Evolutionary conservation across 2,113 vertebrate species (phyloP), one percentile per base, ranked within the genome.

Genomic region (Puma concolor): DNA sequence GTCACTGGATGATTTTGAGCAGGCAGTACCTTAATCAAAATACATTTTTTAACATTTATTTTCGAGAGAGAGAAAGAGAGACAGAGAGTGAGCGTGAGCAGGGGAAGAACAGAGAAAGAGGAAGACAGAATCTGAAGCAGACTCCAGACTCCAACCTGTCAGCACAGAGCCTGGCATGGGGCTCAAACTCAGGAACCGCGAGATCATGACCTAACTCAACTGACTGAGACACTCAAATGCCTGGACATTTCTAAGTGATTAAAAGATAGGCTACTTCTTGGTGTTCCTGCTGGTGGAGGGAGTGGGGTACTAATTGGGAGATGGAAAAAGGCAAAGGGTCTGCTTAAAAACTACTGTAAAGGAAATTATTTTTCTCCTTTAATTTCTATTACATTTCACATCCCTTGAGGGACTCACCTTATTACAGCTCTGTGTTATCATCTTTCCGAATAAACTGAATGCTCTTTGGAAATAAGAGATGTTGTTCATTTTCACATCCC

Each of bases 301-400:
- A 2, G 2, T 67, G 3, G 23, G 23, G 10, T 80, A 8, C 16
- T 85, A 23, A 81, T 71, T 38, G 33, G 29, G 27, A 44, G 10
- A 23, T 44, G 16, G 33, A 76, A 85, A 95, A 63, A 94, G 41
- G 69, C 17, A 52, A 67, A 71, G 7, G 2, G 4, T 21, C 60
- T 44, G 7, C n/a, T 83, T 88, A 76, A 77, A 83, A 88, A 79
- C 10, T 69, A 5, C 44, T 69, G 5, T 38, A 84, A 33, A 14
- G 0, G 17, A 69, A 17, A 79, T 69, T 23, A 54, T 86, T 86
- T 64, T 94, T 94, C 54, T 92, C 5, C 79, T 60, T 81, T 96
- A 76, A 94, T 96, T 94, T 82, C 50, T 66, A 69, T 93, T 95
- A 33, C 5, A 60, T 93, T 86, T 86, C 31, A 25, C 72, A 95